These are phyloP conservation scores for Ruditapes philippinarum DNA, from an alignment of 1,140 invertebrate genomes.

Conservation along the genomic window DNA sequence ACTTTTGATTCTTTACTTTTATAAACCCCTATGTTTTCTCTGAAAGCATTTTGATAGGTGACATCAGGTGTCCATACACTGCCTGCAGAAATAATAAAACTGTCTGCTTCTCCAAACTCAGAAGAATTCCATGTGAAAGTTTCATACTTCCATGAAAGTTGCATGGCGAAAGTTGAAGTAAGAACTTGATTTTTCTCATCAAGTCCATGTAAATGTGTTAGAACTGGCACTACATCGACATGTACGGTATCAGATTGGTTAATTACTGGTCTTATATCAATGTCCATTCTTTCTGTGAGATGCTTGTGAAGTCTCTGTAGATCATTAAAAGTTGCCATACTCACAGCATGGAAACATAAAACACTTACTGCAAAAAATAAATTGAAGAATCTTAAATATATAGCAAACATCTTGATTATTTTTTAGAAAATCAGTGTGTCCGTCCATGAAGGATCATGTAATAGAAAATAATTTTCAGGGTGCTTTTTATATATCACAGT, in stretches of 20 bases:
- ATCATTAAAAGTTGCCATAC: not conserved
- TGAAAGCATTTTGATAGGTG: slow-evolving; percentile 4
- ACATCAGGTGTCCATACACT: slow-evolving; percentile 47
- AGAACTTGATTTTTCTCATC: slow-evolving; percentile 52
- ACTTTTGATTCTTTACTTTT: not conserved
- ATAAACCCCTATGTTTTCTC: not conserved
- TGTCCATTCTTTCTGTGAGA: not conserved
- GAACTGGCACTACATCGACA: not conserved
- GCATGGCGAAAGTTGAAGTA: not conserved
- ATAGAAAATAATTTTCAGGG: too few relatives aligned
- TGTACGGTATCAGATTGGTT: not conserved
- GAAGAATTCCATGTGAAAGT: slow-evolving; percentile 21
- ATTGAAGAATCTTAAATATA: too few relatives aligned
- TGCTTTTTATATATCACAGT: too few relatives aligned
- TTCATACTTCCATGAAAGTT: slow-evolving; percentile 24
- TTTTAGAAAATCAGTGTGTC: too few relatives aligned
- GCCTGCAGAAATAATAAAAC: not conserved
- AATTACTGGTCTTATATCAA: not conserved
- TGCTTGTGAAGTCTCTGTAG: not conserved
- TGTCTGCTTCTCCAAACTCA: not conserved
- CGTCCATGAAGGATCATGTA: too few relatives aligned
- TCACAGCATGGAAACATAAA: not conserved
- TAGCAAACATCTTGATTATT: too few relatives aligned
- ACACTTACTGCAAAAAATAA: too few relatives aligned
- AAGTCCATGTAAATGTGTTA: slow-evolving; percentile 12